These are phyloP conservation scores for Cladopsammia gracilis DNA, from an alignment of 64 coral and sea anemone genomes.

Conservation along the genomic window DNA sequence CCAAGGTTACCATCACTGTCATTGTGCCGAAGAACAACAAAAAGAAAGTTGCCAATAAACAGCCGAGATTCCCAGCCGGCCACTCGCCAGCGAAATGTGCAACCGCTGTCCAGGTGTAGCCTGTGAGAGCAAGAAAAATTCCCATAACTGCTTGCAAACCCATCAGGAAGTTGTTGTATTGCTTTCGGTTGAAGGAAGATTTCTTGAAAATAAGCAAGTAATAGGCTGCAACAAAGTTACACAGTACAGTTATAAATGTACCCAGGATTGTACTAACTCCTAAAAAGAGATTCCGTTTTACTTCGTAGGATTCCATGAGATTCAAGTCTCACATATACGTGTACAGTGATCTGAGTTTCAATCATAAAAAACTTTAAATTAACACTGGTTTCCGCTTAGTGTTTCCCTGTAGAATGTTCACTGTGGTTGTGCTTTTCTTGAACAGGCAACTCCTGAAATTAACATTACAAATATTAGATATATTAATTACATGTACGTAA, in stretches of 20 bases:
- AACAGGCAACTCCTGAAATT: no score
- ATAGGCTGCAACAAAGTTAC: constrained; percentile 16
- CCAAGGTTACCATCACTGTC: constrained; percentile 21
- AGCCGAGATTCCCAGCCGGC: constrained; percentile 30
- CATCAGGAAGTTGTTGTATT: constrained; percentile 59
- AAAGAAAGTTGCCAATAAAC: constrained; percentile 1
- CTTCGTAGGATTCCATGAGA: not conserved
- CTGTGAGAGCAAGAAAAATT: constrained; percentile 14
- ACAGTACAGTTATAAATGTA: not conserved
- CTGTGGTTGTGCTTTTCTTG: no score
- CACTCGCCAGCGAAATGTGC: constrained; percentile 40
- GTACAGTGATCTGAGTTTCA: not conserved
- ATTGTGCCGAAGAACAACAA: constrained; percentile 44
- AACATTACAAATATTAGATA: no score
- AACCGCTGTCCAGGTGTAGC: constrained; percentile 43
- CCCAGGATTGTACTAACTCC: not conserved
- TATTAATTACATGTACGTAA: no score
- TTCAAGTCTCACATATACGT: not conserved
- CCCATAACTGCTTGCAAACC: constrained; percentile 35
- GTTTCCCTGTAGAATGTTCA: no score
- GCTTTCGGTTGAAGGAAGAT: not conserved
- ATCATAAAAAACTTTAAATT: not conserved
- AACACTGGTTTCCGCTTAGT: no score
- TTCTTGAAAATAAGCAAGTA: constrained; percentile 47
- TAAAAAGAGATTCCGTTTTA: not conserved